Evolutionary conservation across 2,888 invertebrate species (phyloP), one percentile per base, ranked within the genome.

Genomic region (Cataglyphis albicans): DNA sequence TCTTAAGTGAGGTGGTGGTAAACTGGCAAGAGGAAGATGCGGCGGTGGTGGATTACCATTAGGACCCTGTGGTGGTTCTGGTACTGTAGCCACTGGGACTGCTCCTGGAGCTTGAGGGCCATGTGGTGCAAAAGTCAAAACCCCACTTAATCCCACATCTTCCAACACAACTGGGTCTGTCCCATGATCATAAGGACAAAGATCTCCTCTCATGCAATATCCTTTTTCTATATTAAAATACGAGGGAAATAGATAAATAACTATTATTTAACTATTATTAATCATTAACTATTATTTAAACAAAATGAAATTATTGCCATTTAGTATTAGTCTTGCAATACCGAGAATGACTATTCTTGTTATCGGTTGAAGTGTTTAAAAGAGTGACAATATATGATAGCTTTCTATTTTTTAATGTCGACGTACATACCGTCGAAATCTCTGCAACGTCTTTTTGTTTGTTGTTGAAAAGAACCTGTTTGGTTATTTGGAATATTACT

Each of bases 161-260:
- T 99, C 99, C 44, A 99, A 95, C 1, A 99, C 98, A 0, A 99
- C 98, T 0, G 99, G 99, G 95, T 99, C 99, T 0, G 97, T 96
- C 7, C 99, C 99, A 95, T 99, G 99, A 95, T 99, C 99, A 96
- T 97, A 99, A 6, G 98, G 98, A 94, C 99, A 99, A 84, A 98
- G 96, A 94, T 99, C 99, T 0, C 99, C 99, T 4, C 98, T 96
- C 97, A 99, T 98, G 95, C 99, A 99, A 94, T 97, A 98, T 1
- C 99, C 99, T 92, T 98, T 98, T 94, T 98, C 98, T 97, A 95
- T 21, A 94, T 41, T 21, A 55, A 55, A 70, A 73, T 18, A 25
- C 15, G 3, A 12, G 5, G 21, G 1, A 72, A 10, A 5, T 10
- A 57, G 10, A 48, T 6, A 10, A 41, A 61, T 61, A 9, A 61